A percentile compares a stretch with the other conserved stretches of the same genome.
phyloP scores from a whole-genome alignment of 2,113 vertebrate genomes.

The Eulacestoma nigropectus region DNA sequence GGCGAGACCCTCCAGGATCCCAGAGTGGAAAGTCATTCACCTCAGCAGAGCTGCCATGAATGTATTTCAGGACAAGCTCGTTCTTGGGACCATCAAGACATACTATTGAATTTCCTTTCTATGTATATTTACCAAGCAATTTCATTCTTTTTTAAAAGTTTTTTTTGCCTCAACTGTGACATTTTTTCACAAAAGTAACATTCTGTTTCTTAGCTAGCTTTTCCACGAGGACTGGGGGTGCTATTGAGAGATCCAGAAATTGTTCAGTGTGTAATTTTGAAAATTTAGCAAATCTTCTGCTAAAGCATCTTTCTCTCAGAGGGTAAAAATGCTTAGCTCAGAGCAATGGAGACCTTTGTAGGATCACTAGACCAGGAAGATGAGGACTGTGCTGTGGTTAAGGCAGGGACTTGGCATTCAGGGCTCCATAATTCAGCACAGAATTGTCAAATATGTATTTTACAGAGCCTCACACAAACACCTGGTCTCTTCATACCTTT shows the following conservation, averaged over 20 bases:
- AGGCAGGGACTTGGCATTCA: background rate
- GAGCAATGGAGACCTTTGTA: background rate
- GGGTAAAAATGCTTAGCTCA: background rate
- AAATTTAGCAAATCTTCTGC: background rate
- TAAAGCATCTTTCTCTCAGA: background rate
- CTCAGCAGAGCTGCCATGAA: background rate
- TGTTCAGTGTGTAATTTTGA: background rate
- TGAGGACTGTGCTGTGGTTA: background rate
- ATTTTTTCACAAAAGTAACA: background rate
- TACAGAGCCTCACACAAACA: background rate
- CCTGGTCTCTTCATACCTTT: background rate
- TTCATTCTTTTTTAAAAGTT: background rate
- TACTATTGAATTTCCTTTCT: background rate
- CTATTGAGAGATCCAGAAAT: background rate
- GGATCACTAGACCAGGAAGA: background rate
- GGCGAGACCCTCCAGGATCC: rapidly evolving
- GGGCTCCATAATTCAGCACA: background rate
- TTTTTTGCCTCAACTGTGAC: background rate
- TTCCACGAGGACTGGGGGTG: background rate
- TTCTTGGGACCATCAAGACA: background rate
- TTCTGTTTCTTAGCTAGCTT: background rate
- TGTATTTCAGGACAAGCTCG: background rate
- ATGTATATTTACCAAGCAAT: background rate
- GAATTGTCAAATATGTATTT: background rate
- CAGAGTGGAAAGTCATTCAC: background rate